Evolutionary conservation across 2,797 vertebrate species (phyloP).

Genomic region (Heteromormyrus szaboi): DNA sequence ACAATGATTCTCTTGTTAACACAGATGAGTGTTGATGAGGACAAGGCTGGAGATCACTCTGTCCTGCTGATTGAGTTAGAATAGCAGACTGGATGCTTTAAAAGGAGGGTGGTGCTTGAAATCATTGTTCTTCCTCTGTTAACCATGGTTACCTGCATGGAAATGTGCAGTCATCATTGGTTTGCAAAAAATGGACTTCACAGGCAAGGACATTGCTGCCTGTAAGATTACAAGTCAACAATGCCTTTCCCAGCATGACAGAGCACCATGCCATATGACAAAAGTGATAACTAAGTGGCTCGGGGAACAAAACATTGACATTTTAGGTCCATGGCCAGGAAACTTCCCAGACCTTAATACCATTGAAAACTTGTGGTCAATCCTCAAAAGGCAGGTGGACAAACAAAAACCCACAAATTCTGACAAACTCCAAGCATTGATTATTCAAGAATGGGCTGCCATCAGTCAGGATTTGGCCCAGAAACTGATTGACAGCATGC

Average conservation of each 20-base stretch:
- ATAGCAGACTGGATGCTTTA: neutral
- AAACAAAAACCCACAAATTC: neutral
- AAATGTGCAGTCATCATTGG: too few species aligned
- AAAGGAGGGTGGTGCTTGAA: too few species aligned
- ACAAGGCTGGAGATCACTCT: neutral
- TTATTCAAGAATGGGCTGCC: neutral
- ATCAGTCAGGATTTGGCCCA: neutral
- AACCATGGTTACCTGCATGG: too few species aligned
- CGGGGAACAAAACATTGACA: neutral
- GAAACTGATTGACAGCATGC: neutral
- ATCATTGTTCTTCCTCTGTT: too few species aligned
- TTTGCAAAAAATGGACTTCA: too few species aligned
- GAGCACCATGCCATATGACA: neutral
- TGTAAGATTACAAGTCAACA: too few species aligned
- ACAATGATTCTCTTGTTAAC: too few species aligned
- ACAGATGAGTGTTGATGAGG: too few species aligned
- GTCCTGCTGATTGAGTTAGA: neutral
- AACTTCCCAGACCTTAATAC: neutral
- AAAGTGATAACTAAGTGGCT: neutral
- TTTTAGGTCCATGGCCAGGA: neutral
- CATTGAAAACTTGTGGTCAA: neutral
- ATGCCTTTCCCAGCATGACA: neutral
- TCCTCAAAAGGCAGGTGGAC: neutral
- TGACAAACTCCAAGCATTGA: neutral
- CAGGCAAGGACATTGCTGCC: too few species aligned